These are phyloP conservation scores for Plebejus melissa DNA, from an alignment of 2,888 invertebrate species.

Conservation along the genomic window DNA sequence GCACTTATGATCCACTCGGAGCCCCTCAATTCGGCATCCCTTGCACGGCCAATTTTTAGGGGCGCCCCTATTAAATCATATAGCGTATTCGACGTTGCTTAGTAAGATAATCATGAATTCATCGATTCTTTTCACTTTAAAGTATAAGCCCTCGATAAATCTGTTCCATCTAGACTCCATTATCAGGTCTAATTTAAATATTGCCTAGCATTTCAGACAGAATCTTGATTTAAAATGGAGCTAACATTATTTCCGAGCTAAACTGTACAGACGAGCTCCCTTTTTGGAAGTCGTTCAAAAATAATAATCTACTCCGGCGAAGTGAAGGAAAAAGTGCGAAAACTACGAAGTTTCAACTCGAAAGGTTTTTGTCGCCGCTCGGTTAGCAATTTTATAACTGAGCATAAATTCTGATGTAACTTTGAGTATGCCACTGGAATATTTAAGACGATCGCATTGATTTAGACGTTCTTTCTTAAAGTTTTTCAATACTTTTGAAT, in stretches of 20 bases:
- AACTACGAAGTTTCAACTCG: constrained; percentile 8
- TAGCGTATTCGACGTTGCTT: not conserved
- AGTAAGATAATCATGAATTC: not conserved
- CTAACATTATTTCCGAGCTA: not conserved
- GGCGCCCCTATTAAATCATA: constrained; percentile 29
- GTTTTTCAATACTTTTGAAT: not conserved
- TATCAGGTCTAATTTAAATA: not conserved
- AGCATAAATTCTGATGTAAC: constrained; percentile 13
- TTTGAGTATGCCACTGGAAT: constrained; percentile 7
- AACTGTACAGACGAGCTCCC: not conserved
- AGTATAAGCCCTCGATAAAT: not conserved
- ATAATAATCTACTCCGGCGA: constrained; percentile 6
- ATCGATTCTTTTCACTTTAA: not conserved
- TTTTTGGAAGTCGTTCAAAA: not conserved
- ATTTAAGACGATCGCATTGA: constrained; percentile 19
- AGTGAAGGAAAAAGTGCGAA: constrained; percentile 8
- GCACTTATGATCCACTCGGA: constrained; percentile 34
- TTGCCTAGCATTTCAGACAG: not conserved
- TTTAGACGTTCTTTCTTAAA: not conserved
- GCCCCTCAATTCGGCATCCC: constrained; percentile 31
- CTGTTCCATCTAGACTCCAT: not conserved
- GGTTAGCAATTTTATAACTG: constrained; percentile 18
- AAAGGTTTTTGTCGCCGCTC: constrained; percentile 7
- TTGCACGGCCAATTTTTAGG: constrained; percentile 33
- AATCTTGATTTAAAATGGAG: not conserved